Evolutionary conservation across 2,113 vertebrate species (phyloP).

Genomic region (Aptenodytes patagonicus): DNA sequence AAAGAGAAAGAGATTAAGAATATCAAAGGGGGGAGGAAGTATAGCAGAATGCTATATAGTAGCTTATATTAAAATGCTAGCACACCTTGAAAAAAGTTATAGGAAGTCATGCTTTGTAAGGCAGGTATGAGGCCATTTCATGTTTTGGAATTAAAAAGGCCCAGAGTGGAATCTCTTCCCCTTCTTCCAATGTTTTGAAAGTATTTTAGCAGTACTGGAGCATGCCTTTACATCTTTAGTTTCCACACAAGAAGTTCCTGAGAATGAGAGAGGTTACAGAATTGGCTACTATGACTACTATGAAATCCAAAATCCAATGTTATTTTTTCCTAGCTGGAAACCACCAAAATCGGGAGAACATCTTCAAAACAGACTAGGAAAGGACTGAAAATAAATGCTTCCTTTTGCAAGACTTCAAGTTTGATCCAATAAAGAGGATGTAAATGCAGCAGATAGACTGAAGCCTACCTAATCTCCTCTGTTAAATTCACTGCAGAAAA

Average conservation of each 20-base stretch:
- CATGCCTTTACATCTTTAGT: background rate
- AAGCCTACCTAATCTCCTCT: background rate
- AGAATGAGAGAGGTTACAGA: background rate
- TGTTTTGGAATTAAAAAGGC: background rate
- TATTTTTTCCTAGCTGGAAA: background rate
- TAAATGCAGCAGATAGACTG: background rate
- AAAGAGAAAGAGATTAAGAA: background rate
- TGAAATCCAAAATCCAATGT: background rate
- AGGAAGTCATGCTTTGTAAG: background rate
- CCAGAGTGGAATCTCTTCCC: background rate
- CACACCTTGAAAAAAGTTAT: background rate
- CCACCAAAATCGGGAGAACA: background rate
- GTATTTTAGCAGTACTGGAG: background rate
- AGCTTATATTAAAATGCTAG: background rate
- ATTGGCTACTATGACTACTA: background rate
- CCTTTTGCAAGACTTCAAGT: background rate
- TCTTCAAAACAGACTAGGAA: background rate
- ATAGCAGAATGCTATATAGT: background rate
- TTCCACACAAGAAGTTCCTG: background rate
- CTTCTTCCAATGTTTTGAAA: background rate
- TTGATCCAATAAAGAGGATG: background rate
- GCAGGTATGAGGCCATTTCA: background rate
- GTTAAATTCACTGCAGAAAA: background rate
- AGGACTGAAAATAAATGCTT: background rate
- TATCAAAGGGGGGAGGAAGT: background rate